phyloP scores from a whole-genome alignment of 2,113 vertebrate species.

The Tricholaema leucomelas region DNA sequence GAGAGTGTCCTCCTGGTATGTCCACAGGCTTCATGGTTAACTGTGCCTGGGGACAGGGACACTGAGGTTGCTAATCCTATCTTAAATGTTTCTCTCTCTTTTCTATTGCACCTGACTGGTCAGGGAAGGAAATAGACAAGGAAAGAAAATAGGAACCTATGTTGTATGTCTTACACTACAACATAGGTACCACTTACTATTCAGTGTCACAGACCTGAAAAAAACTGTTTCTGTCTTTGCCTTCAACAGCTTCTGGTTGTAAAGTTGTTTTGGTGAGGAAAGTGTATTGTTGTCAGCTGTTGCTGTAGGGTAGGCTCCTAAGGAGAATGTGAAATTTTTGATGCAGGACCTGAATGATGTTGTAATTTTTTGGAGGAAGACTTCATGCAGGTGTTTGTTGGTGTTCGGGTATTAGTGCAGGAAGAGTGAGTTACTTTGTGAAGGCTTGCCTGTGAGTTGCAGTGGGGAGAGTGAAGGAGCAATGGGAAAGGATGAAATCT shows the following conservation, averaged over 20 bases:
- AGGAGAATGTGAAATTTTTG: background rate
- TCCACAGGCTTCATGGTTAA: background rate
- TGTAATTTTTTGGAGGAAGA: background rate
- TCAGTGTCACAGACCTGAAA: background rate
- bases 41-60: too few species aligned
- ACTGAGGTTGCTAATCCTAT: background rate
- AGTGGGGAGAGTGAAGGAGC: background rate
- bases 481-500: background rate
- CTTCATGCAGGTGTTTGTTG: accelerated
- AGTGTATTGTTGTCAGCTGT: too few species aligned
- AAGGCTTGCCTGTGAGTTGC: background rate
- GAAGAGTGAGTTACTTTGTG: background rate
- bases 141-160: background rate
- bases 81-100: background rate
- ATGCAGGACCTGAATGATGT: too few species aligned
- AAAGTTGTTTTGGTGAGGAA: background rate
- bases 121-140: background rate
- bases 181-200: background rate
- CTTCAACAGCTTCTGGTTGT: background rate
- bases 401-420: background rate
- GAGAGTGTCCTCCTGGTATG: background rate
- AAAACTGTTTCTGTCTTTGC: background rate
- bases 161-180: background rate
- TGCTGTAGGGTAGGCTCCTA: background rate
- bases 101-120: background rate